These are phyloP conservation scores for Aurelia sp. DNA, from an alignment of 30 jellyfish, hydroid and myxozoan genomes.

Conservation along the genomic window DNA sequence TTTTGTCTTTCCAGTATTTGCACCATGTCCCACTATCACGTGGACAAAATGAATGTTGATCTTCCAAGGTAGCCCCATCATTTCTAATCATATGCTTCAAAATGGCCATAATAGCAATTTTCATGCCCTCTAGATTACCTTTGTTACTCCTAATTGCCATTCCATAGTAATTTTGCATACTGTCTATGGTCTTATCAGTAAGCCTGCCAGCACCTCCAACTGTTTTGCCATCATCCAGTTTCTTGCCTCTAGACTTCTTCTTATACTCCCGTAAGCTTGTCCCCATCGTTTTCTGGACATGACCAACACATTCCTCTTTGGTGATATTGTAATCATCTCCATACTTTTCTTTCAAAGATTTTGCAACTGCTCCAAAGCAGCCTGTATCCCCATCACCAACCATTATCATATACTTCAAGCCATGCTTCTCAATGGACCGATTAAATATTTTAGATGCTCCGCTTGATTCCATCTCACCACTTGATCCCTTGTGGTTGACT, in stretches of 20 bases:
- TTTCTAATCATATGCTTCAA: too few species aligned
- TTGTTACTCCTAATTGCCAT: too few species aligned
- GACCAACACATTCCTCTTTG: conserved; percentile 51
- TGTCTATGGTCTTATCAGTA: too few species aligned
- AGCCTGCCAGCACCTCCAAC: too few species aligned
- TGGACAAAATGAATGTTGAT: background rate
- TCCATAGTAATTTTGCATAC: too few species aligned
- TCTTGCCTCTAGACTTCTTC: too few species aligned
- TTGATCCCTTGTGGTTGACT: conserved; percentile 40
- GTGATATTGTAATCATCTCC: conserved; percentile 18
- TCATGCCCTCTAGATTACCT: too few species aligned
- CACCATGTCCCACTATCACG: conserved; percentile 34
- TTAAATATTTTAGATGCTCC: conserved; percentile 34
- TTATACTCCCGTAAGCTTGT: too few species aligned
- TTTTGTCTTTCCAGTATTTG: conserved; percentile 27
- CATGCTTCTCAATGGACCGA: conserved; percentile 19
- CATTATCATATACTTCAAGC: conserved; percentile 17
- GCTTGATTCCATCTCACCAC: conserved; percentile 34
- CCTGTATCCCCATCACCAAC: conserved; percentile 64
- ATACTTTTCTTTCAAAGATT: background rate
- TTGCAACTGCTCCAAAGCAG: conserved; percentile 38
- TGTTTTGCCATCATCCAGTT: too few species aligned
- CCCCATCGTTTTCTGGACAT: too few species aligned
- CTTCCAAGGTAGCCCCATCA: conserved; percentile 24
- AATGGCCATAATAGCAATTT: too few species aligned